Evolutionary conservation across 2,888 invertebrate species (phyloP).

Genomic region (Andrena bucephala): DNA sequence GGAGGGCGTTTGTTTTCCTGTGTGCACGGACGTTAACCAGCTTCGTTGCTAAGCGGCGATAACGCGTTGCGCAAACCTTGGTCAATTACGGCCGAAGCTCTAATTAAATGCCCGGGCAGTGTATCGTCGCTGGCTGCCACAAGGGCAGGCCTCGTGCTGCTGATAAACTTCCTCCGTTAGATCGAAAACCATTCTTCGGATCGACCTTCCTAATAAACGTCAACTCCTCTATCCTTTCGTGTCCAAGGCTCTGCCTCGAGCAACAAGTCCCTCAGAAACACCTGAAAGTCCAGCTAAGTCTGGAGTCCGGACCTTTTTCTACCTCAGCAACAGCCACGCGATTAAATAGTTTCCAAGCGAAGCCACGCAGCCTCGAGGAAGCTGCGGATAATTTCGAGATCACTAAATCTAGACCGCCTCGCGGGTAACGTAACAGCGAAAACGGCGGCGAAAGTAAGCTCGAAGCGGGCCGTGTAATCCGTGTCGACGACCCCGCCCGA

Average conservation of each 20-base stretch:
- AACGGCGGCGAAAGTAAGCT: slow-evolving; percentile 43
- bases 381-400: slow-evolving; percentile 39
- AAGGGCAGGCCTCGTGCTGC: slow-evolving; percentile 13
- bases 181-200: background rate
- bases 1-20: slow-evolving; percentile 26
- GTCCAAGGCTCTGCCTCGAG: too few relatives aligned
- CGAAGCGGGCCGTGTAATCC: slow-evolving; percentile 33
- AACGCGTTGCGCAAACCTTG: slow-evolving; percentile 64
- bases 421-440: slow-evolving; percentile 25
- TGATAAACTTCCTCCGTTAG: background rate
- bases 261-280: too few relatives aligned
- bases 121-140: slow-evolving; percentile 27
- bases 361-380: background rate
- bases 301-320: too few relatives aligned
- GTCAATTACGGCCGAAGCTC: slow-evolving; percentile 61
- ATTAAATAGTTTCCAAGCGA: background rate
- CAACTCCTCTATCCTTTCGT: too few relatives aligned
- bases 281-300: too few relatives aligned
- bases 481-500: slow-evolving; percentile 59
- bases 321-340: background rate
- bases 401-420: slow-evolving; percentile 27
- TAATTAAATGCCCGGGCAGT: slow-evolving; percentile 62
- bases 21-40: slow-evolving; percentile 24
- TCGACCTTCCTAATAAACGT: background rate
- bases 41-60: slow-evolving; percentile 48